Evolutionary conservation across 2,797 vertebrate species (phyloP), one percentile per base, ranked within the genome.

Genomic region (Salarias fasciatus): DNA sequence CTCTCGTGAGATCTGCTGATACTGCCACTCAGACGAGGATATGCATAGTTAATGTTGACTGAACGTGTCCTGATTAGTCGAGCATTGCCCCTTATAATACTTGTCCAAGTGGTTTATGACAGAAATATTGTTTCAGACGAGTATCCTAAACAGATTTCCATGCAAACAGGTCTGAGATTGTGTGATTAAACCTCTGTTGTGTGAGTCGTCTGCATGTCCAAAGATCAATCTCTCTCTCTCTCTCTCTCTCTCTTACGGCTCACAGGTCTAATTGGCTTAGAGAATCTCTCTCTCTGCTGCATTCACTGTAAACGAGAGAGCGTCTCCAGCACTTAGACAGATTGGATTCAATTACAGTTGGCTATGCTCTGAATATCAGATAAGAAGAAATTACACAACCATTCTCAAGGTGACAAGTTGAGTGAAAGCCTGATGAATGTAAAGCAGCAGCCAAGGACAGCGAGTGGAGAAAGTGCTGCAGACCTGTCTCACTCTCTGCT

Each of bases 381-480:
- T 87, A 85, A 84, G 63, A 79, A 77, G 70, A 69, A 87, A 85
- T 88, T 77, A 85, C 72, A 84, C 80, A 82, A 84, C 67, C 29
- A 13, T 76, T 86, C 75, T 86, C 74, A 86, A 89, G 85, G 87
- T 90, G 89, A 85, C 82, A 84, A 89, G 79, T 71, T 80, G 81
- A 86, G 69, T 56, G 79, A 88, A 80, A 72, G 78, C 70, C 53
- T 66, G 63, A 64, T 77, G 83, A 83, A 87, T 84, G 48, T 56
- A 65, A 86, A 88, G 66, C 68, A 85, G 85, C 81, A 69, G 77
- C 78, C 85, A 88, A 90, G 81, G 75, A 86, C 80, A 72, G n/a
- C 8, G 55, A 55, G 56, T 65, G 63, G 80, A 52, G 56, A 66
- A 72, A 63, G 56, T 46, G 18, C 70, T 48, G 47, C 65, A 64